A percentile compares a stretch with the other conserved stretches of the same genome.
phyloP scores from a whole-genome alignment of 2,888 invertebrate species.

The Allolobophora icterica region DNA sequence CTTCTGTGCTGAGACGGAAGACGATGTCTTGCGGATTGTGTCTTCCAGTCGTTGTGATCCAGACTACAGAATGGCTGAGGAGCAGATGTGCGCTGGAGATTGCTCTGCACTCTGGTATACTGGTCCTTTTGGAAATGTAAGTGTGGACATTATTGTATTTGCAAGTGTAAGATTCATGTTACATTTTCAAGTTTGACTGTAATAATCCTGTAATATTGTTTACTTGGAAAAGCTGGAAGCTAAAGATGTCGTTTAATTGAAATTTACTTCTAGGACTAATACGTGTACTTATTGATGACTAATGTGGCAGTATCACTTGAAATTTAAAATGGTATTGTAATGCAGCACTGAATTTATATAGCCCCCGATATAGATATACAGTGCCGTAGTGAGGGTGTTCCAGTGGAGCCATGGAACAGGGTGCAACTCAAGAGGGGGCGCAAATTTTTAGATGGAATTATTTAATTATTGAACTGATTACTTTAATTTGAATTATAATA shows the following conservation, averaged over 20 bases:
- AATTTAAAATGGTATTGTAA: too few species aligned
- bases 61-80: constrained; percentile 14
- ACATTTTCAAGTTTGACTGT: not conserved
- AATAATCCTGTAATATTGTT: not conserved
- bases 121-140: constrained; percentile 75
- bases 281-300: too few species aligned
- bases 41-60: constrained; percentile 19
- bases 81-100: constrained; percentile 26
- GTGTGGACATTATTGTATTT: constrained; percentile 40
- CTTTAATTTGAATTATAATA: too few species aligned
- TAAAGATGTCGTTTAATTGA: too few species aligned
- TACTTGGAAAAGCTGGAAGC: not conserved
- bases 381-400: too few species aligned
- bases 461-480: too few species aligned
- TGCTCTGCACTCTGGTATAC: constrained; percentile 81
- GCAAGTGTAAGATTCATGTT: not conserved
- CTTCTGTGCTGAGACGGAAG: constrained; percentile 50
- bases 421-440: too few species aligned
- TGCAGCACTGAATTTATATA: not conserved
- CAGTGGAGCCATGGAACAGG: too few species aligned
- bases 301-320: too few species aligned
- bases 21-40: not conserved
- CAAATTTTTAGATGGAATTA: too few species aligned
- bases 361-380: too few species aligned
- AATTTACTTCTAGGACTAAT: too few species aligned